Evolutionary conservation across 2,797 vertebrate genomes (phyloP), one percentile per base, ranked within the genome.

Genomic region (Myotis planiceps): DNA sequence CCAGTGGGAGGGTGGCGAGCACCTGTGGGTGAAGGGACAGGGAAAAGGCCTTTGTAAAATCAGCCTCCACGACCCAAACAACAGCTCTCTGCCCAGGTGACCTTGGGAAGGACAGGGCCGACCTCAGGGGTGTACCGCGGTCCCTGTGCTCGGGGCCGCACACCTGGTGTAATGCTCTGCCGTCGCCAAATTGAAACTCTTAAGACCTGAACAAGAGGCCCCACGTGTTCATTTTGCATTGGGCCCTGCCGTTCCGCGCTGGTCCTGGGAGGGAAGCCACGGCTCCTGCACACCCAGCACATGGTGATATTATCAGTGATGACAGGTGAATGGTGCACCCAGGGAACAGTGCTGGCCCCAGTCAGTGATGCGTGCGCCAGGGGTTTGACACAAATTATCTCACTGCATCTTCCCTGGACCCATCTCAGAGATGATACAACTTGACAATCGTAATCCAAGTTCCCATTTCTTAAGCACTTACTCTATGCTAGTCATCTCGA

Each of bases 1-100:
- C 98, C 98, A 99, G 99, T 99, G 99, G 99, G 99, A 99, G 99
- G 99, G 99, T 99, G 97, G 99, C 97, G 98, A 99, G 98, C 97
- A 98, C 98, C 97, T 98, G 97, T 97, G 98, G 97, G 97, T 96
- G 92, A 51, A 37, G 96, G 92, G 97, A 97, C 94, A 96, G 95
- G 97, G 98, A 98, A 97, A 97, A 96, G 96, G 92, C 97, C 66
- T 75, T 97, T 97, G 97, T 94, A 96, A 97, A 95, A 95, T 97
- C 94, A 96, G 66, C 81, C 86, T 96, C 91, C 34, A 51, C 47
- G 72, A 19, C 34, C 23, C 0, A 1, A 13, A 60, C 21, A 15
- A 12, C 23, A 51, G 25, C 69, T 74, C 55, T 74, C 79, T 55
- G 51, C 23, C 89, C n/a, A 42, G 27, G 29, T 1, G 75, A 76